These are phyloP conservation scores for Drosophila testacea DNA, from an alignment of 2,888 invertebrate genomes.

Conservation along the genomic window DNA sequence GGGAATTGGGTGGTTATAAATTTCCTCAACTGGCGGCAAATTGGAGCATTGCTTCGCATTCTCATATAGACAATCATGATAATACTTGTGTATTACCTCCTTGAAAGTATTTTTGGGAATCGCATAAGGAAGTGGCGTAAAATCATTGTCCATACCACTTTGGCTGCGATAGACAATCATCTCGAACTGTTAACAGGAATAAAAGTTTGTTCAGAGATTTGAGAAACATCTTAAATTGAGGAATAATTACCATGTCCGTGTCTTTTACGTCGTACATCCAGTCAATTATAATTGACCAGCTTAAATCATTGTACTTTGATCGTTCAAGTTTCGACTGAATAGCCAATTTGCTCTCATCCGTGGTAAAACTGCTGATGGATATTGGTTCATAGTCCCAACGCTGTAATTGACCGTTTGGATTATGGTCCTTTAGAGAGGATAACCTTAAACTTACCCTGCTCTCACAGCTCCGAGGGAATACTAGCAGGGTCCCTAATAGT, in stretches of 20 bases:
- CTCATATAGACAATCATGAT: background rate
- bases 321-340: background rate
- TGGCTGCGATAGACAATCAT: background rate
- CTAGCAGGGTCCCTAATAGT: background rate
- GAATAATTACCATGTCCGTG: background rate
- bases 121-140: background rate
- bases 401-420: background rate
- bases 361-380: background rate
- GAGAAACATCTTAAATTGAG: background rate
- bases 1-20: background rate
- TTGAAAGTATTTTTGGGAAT: background rate
- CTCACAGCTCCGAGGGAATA: background rate
- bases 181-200: background rate
- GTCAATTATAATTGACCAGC: background rate
- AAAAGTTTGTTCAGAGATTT: too few species aligned
- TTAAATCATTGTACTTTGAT: background rate
- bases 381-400: slow-evolving; percentile 9
- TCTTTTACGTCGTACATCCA: background rate
- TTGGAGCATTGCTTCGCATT: background rate
- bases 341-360: slow-evolving; percentile 10
- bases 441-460: background rate
- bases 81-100: background rate
- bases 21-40: background rate
- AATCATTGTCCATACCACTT: slow-evolving; percentile 4
- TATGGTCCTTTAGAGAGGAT: too few species aligned